Evolutionary conservation across 2,888 invertebrate genomes (phyloP).

Genomic region (Steromphala cineraria): DNA sequence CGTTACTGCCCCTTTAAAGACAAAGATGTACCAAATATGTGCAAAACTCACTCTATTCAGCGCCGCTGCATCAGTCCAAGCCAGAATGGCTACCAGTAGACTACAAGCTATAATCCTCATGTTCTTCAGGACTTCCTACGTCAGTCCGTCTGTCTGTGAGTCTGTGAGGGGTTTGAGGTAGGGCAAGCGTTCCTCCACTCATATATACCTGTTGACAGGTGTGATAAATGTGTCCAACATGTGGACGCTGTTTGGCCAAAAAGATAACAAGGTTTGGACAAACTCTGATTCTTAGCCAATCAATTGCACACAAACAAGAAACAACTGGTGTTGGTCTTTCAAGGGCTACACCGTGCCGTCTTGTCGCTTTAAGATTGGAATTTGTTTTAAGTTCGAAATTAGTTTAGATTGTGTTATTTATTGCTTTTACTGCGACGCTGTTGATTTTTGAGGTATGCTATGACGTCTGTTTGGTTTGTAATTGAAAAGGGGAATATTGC

Average conservation of each 20-base stretch:
- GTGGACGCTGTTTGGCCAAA: neutral
- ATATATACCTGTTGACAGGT: neutral
- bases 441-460: neutral
- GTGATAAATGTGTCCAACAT: neutral
- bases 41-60: neutral
- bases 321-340: neutral
- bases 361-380: neutral
- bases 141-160: neutral
- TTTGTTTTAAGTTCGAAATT: neutral
- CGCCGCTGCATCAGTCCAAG: neutral
- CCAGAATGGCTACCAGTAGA: neutral
- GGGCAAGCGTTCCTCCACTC: neutral
- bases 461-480: neutral
- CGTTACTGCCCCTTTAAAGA: no score
- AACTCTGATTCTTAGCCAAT: neutral
- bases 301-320: neutral
- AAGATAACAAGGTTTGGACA: neutral
- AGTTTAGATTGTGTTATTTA: neutral
- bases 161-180: neutral
- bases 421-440: neutral
- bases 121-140: neutral
- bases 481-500: neutral
- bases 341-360: neutral
- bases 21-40: no score
- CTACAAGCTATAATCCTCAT: neutral